A percentile compares a stretch with the other conserved stretches of the same genome.
Evolutionary conservation across 2,888 invertebrate species (phyloP).

Genomic region (Drosophila fungiperda): DNA sequence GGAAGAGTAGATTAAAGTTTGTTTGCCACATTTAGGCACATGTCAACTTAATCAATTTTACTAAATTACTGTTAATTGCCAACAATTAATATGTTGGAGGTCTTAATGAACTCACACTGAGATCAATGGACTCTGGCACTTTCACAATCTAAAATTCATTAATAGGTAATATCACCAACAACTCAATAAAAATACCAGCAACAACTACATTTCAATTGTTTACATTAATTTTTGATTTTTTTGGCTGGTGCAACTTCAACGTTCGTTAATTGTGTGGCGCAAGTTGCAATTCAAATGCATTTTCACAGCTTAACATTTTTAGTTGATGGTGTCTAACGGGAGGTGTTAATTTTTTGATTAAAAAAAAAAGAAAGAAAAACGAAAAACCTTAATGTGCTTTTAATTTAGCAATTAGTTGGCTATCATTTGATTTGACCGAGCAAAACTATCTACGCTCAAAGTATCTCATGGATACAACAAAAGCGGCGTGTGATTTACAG

Average conservation of each 20-base stretch:
- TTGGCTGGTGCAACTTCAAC: conserved; percentile 26
- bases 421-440: conserved; percentile 43
- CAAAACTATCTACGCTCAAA: conserved; percentile 29
- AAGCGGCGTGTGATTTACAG: conserved; percentile 73
- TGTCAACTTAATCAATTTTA: conserved; percentile 1
- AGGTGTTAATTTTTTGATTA: conserved; percentile 39
- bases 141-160: conserved; percentile 45
- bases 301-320: conserved; percentile 52
- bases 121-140: conserved; percentile 42
- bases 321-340: conserved; percentile 11
- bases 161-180: conserved; percentile 19
- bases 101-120: conserved; percentile 19
- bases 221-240: conserved; percentile 21
- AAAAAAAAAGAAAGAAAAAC: conserved; percentile 20
- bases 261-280: conserved; percentile 35
- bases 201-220: conserved; percentile 40
- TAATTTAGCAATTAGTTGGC: conserved; percentile 68
- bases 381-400: conserved; percentile 65
- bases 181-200: conserved; percentile 17
- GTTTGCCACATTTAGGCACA: neutral
- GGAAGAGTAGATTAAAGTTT: neutral
- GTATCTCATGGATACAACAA: conserved; percentile 58
- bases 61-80: neutral
- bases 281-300: conserved; percentile 55
- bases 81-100: conserved; percentile 9